Conservation (phyloP, 2,888 invertebrate genomes). For the Drosophila heteroneura region DNA sequence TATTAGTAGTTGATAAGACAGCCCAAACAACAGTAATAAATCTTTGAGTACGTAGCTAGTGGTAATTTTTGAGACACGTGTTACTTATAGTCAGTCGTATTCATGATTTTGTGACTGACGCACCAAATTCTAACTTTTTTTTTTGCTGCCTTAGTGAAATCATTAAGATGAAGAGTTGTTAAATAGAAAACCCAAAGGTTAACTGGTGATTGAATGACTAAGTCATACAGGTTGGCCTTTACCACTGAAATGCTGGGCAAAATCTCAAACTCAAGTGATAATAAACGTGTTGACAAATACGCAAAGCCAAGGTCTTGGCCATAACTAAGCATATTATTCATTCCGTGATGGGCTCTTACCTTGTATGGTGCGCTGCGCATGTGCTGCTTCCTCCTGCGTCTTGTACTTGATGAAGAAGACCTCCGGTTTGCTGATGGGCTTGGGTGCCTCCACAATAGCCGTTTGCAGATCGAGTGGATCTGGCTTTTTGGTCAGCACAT, state of each 20-base stretch:
- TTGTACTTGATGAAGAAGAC: slow-evolving; percentile 85
- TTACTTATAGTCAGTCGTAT: neutral
- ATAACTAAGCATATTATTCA: slow-evolving; percentile 39
- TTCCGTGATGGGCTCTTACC: slow-evolving; percentile 64
- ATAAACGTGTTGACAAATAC: slow-evolving; percentile 51
- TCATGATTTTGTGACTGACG: neutral
- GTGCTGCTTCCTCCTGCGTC: slow-evolving; percentile 84
- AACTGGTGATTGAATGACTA: slow-evolving; percentile 33
- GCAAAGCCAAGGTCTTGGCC: slow-evolving; percentile 42
- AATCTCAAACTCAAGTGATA: slow-evolving; percentile 4
- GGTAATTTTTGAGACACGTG: neutral
- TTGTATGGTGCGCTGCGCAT: slow-evolving; percentile 85
- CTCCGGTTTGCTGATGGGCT: slow-evolving; percentile 84
- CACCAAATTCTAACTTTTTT: neutral
- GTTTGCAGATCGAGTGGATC: slow-evolving; percentile 82
- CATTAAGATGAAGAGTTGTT: slow-evolving; percentile 9
- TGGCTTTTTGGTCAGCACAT: slow-evolving; percentile 84
- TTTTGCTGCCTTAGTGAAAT: neutral
- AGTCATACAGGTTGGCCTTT: slow-evolving; percentile 37
- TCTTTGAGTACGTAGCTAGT: neutral
- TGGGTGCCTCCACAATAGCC: slow-evolving; percentile 80
- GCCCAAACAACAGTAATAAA: neutral
- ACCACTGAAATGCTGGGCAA: neutral
- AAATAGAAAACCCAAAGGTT: slow-evolving; percentile 23
- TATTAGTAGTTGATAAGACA: neutral